These are phyloP conservation scores for Rotaria sp. DNA, from an alignment of 2,888 invertebrate genomes.

Conservation along the genomic window DNA sequence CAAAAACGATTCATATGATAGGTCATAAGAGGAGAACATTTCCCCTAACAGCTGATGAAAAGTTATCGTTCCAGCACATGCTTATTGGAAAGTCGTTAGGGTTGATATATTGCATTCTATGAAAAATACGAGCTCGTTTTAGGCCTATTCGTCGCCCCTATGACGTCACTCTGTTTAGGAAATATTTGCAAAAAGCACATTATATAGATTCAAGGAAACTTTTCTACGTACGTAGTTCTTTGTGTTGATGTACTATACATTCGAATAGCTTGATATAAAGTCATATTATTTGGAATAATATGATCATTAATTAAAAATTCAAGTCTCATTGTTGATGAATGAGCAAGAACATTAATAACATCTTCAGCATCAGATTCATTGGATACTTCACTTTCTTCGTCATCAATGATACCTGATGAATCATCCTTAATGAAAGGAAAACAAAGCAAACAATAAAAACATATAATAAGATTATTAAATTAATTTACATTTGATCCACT, in stretches of 20 bases:
- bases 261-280: conserved; percentile 92
- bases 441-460: background rate
- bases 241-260: conserved; percentile 63
- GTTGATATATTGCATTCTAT: too few species aligned
- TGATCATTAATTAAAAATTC: conserved; percentile 92
- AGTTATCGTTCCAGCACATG: too few species aligned
- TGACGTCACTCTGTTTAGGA: too few species aligned
- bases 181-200: too few species aligned
- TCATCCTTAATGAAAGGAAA: background rate
- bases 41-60: too few species aligned
- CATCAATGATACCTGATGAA: background rate
- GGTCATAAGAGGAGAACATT: too few species aligned
- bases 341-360: conserved; percentile 13
- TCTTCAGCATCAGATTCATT: conserved; percentile 26
- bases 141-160: too few species aligned
- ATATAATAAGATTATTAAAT: background rate
- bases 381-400: conserved; percentile 20
- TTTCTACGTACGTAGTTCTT: conserved; percentile 64
- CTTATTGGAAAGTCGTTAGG: too few species aligned
- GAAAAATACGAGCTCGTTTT: too few species aligned
- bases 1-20: too few species aligned
- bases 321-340: conserved; percentile 60
- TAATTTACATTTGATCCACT: background rate
- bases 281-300: conserved; percentile 92
- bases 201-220: too few species aligned